Base-by-base conservation (phyloP, 2,888 invertebrate genomes). In the Serripes groenlandicus region DNA sequence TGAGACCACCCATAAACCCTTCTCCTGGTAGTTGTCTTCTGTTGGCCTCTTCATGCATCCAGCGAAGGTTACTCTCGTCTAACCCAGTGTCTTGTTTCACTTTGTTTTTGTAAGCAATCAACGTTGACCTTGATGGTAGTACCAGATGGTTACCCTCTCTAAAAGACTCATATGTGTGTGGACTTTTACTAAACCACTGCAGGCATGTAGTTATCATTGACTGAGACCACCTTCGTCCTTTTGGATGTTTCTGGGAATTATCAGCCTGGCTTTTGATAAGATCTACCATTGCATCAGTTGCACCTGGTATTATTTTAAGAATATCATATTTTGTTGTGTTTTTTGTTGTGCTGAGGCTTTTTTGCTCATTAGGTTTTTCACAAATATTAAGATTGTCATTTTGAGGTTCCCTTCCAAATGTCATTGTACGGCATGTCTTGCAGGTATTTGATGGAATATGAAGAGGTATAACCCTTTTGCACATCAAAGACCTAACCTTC, bases 1-100 rank as follows among this genome's bases (percentile, higher is more conserved):
- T 69, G 0, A 89, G 60, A 0, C 87, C 84, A 15, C 83, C 87
- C n/a, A 28, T 42, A 34, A 32, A 82, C 1, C 81, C 87, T n/a
- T 87, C 73, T 30, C 34, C 28, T 0, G 77, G 78, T 34, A 86
- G 56, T 0, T 81, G 30, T 23, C 58, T 69, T 35, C 71, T 32
- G 30, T 72, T 42, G 1, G 84, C 87, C 52, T 88, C 84, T 21
- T 64, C 28, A 49, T 52, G 26, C 89, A 87, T 87, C 89, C 88
- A 88, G 42, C 54, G 3, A 5, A 83, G 74, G 23, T 75, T 58
- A 3, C 62, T 15, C 3, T 69, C 26, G 26, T 83, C 52, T 54
- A 76, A 76, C 18, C 83, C 79, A 52, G 42, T 49, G 4, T 70
- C 52, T 23, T 83, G 83, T 37, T 70, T 68, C 7, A 79, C 62